Base-by-base conservation (phyloP, 2,888 invertebrate species). In the Schrankia costaestrigalis region DNA sequence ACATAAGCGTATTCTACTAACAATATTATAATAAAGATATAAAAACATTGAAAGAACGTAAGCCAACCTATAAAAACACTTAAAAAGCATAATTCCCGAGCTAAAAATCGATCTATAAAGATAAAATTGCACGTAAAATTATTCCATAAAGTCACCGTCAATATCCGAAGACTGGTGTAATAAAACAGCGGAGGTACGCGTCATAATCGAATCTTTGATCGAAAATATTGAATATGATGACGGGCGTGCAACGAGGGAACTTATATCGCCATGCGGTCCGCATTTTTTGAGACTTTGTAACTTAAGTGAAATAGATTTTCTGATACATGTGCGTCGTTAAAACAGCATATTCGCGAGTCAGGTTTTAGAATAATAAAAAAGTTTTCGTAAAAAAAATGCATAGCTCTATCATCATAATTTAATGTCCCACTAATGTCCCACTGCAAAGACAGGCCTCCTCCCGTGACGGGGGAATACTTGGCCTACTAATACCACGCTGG, bases 201-300 rank as follows among this genome's bases (percentile, higher is more conserved):
- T 53, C 49, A 55, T 68, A 63, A 67, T 65, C 56, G 54, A 60
- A 60, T 55, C 47, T 53, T 42, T 52, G 58, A 55, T 52, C 56
- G 58, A 50, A 63, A 59, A 62, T 59, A 66, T 67, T 63, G 52
- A 62, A 68, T 57, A 40, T 47, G 40, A 39, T 46, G 42, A 46
- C 41, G 37, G 15, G 36, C 40, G 43, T 31, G 31, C 41, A 43
- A 49, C 22, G 29, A 35, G 4, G 14, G 12, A 6, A 24, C 30
- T 33, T 31, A 31, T 31, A 25, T 24, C 32, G 26, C 41, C 51
- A 45, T 31, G 26, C 31, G 43, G 24, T 29, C 13, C 10, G 25
- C 5, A 29, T 21, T 33, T 38, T 27, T 30, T 19, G 21, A 7
- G 18, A 37, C 35, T 28, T 36, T 29, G 15, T 31, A 19, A 8